Evolutionary conservation across 2,113 vertebrate species (phyloP), one percentile per base, ranked within the genome.

Genomic region (Pelodiscus sinensis): DNA sequence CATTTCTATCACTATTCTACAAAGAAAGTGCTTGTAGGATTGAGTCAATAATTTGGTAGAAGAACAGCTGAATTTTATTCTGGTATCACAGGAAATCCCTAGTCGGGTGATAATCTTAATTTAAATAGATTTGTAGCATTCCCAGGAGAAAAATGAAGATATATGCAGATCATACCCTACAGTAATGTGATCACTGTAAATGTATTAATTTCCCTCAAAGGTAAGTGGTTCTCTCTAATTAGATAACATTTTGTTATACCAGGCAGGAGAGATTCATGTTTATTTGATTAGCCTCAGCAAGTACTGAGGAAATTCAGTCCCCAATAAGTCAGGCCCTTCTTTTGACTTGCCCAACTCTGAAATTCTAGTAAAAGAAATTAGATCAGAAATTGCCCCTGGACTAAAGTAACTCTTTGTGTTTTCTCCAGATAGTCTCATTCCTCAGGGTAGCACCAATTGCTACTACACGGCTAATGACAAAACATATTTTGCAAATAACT

Each of bases 191-290:
- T 91, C 84, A 94, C 87, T 93, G 82, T 89, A 92, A 92, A 91
- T 90, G 56, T 94, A 79, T 75, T 94, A 18, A 87, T 92, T 92
- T 94, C 87, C 3, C 51, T 90, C 44, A 68, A 96, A 81, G 94
- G 93, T 92, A 93, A 89, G 38, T 75, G 44, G 80, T 92, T 90
- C 83, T 81, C 91, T 52, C 82, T 95, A 96, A 97, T 95, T 96
- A 95, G 86, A 93, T 94, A 91, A 73, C 92, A 94, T 96, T 97
- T 96, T 94, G 96, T 94, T 95, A 95, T 94, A 89, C 82, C 25
- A 73, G 87, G 83, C 82, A 55, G 85, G 95, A 94, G 29, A 60
- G 24, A 96, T 88, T 89, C 84, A 75, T 89, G 86, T 81, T 94
- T 93, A 75, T 95, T 94, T 92, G 86, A 96, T 92, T 84, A 92